A percentile compares a stretch with the other conserved stretches of the same genome.
Conservation (phyloP, 2,888 invertebrate genomes). For the Meiosimyza decipiens region DNA sequence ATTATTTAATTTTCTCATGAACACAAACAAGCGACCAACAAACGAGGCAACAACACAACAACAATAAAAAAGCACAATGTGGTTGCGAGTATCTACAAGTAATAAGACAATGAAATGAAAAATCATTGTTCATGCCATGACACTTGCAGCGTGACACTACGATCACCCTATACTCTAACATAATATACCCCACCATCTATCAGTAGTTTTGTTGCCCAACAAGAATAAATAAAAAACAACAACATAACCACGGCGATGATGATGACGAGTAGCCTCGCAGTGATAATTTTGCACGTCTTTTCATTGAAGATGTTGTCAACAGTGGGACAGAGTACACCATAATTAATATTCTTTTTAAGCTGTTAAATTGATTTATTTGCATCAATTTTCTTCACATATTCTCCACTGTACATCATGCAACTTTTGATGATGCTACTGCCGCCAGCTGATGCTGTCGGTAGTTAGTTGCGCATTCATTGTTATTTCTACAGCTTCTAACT, state of each 20-base stretch:
- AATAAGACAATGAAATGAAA: not conserved
- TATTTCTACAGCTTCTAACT: not conserved
- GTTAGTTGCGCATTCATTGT: slow-evolving; percentile 1
- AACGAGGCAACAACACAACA: not conserved
- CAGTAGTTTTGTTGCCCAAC: no score
- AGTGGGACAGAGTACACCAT: no score
- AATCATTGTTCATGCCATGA: not conserved
- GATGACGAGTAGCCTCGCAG: not conserved
- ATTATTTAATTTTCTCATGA: no score
- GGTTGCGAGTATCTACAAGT: not conserved
- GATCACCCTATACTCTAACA: no score
- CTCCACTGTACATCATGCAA: no score
- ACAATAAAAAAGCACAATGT: not conserved
- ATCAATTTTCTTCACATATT: no score
- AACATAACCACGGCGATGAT: not conserved
- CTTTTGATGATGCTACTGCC: not conserved
- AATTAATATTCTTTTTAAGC: no score
- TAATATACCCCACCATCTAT: no score
- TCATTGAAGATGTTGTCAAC: not conserved
- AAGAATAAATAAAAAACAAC: not conserved
- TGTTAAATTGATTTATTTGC: no score
- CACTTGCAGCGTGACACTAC: slow-evolving; percentile 1
- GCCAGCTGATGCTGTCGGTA: slow-evolving; percentile 3
- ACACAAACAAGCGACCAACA: no score
- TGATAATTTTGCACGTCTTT: slow-evolving; percentile 3